phyloP scores from a whole-genome alignment of 2,797 vertebrate species.

The Sebastes hopkinsi region DNA sequence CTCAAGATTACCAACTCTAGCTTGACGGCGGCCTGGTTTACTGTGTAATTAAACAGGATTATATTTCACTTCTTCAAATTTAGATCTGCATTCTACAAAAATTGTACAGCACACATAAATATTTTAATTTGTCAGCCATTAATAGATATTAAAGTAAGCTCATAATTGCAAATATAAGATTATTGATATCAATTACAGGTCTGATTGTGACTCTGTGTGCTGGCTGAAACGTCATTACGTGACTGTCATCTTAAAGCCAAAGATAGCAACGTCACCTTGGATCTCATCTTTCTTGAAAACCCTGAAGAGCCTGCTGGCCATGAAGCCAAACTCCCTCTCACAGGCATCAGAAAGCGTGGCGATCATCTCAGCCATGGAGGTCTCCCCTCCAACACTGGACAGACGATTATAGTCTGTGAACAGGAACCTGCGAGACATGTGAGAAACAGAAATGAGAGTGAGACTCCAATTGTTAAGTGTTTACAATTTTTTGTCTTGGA shows the following conservation, averaged over 20 bases:
- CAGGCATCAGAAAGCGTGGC: conserved; percentile 97
- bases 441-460: background rate
- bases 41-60: background rate
- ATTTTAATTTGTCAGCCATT: background rate
- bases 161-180: background rate
- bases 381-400: conserved; percentile 98
- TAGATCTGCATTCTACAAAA: background rate
- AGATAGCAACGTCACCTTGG: conserved; percentile 78
- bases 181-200: background rate
- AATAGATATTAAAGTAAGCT: background rate
- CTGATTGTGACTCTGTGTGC: background rate
- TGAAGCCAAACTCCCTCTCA: conserved; percentile 98
- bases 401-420: conserved; percentile 98
- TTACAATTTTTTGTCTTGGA: background rate
- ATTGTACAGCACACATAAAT: background rate
- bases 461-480: background rate
- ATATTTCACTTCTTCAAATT: background rate
- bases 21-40: background rate
- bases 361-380: conserved; percentile 99
- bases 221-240: background rate
- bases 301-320: conserved; percentile 96
- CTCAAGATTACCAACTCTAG: background rate
- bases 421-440: conserved; percentile 86
- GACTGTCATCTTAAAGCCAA: background rate
- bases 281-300: conserved; percentile 97